A percentile compares a stretch with the other conserved stretches of the same genome.
Conservation (phyloP, 2,797 vertebrate genomes). For the Urophycis tenuis region DNA sequence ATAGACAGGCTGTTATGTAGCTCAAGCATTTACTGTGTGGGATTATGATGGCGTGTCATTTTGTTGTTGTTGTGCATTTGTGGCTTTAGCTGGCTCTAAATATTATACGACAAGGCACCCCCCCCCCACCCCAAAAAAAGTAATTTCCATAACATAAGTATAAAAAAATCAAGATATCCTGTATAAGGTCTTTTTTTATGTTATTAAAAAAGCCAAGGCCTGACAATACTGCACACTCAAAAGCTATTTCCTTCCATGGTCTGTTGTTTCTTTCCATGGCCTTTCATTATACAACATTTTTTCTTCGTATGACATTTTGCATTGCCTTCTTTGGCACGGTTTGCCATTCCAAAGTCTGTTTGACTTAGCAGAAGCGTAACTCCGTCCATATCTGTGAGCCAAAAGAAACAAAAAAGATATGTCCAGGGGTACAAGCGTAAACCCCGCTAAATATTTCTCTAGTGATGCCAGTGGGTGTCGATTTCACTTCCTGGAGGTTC, state of each 20-base stretch:
- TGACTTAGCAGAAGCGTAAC: slow-evolving; percentile 70
- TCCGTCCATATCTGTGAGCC: slow-evolving; percentile 57
- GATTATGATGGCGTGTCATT: background rate
- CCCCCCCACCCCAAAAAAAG: slow-evolving; percentile 4
- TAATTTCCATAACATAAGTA: background rate
- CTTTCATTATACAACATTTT: slow-evolving; percentile 34
- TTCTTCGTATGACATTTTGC: slow-evolving; percentile 57
- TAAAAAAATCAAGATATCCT: background rate
- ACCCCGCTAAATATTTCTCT: slow-evolving; percentile 67
- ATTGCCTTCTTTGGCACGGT: slow-evolving; percentile 68
- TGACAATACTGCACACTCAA: slow-evolving; percentile 24
- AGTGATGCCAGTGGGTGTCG: slow-evolving; percentile 64
- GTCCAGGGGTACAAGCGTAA: slow-evolving; percentile 58
- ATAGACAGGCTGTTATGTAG: background rate
- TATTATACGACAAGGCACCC: slow-evolving; percentile 26
- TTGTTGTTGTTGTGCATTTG: background rate
- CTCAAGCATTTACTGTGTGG: background rate
- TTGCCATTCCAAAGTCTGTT: slow-evolving; percentile 67
- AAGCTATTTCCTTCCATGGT: slow-evolving; percentile 44
- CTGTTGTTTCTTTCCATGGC: slow-evolving; percentile 39
- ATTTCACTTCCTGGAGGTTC: slow-evolving; percentile 63
- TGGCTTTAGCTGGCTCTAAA: background rate
- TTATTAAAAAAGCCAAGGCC: slow-evolving; percentile 5
- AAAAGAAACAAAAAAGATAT: slow-evolving; percentile 73
- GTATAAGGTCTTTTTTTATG: background rate